These are phyloP conservation scores for Araneus ventricosus DNA, from an alignment of 1,140 invertebrate species.

Conservation along the genomic window DNA sequence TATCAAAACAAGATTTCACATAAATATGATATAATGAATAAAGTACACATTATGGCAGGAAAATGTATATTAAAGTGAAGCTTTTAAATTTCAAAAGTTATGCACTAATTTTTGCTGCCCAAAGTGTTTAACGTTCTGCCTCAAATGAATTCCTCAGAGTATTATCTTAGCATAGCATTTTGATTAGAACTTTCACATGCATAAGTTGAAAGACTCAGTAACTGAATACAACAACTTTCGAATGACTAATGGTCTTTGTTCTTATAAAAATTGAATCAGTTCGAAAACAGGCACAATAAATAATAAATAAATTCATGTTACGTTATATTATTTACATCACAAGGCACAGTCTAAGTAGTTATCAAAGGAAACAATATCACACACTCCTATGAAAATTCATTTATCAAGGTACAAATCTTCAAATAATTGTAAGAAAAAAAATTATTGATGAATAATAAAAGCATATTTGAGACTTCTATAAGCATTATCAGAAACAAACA, in stretches of 20 bases:
- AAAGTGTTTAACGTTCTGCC: too few species aligned
- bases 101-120: too few species aligned
- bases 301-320: slow-evolving; percentile 51
- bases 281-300: slow-evolving; percentile 52
- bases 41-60: too few species aligned
- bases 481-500: slow-evolving; percentile 42
- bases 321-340: slow-evolving; percentile 71
- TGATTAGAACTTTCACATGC: background rate
- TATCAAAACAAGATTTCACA: too few species aligned
- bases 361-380: slow-evolving; percentile 58
- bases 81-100: too few species aligned
- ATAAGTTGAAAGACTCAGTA: background rate
- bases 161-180: background rate
- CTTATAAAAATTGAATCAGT: slow-evolving; percentile 16
- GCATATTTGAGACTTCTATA: background rate
- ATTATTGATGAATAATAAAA: slow-evolving; percentile 5
- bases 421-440: slow-evolving; percentile 1
- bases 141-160: background rate
- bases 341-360: slow-evolving; percentile 74
- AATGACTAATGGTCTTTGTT: slow-evolving; percentile 9
- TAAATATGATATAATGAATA: too few species aligned
- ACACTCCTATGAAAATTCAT: slow-evolving; percentile 65
- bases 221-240: background rate
- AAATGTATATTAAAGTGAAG: too few species aligned
- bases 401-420: slow-evolving; percentile 1